These are phyloP conservation scores for Palloptera scutellata DNA, from an alignment of 2,888 invertebrate genomes.

Conservation along the genomic window DNA sequence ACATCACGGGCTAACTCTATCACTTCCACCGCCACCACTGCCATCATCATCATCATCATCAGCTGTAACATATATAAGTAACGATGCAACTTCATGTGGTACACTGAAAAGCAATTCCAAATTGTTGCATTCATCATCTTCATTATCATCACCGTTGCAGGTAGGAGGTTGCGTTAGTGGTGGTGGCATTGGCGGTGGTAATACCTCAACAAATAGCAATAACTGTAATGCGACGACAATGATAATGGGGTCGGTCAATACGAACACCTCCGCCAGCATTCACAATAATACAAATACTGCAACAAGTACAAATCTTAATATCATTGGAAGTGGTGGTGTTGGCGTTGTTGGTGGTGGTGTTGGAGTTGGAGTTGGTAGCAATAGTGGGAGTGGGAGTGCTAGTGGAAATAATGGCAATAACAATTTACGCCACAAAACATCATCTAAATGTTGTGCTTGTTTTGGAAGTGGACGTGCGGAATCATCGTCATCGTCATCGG, in stretches of 20 bases:
- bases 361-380: constrained; percentile 7
- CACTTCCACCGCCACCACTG: constrained; percentile 36
- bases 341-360: background rate
- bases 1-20: constrained; percentile 30
- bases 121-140: constrained; percentile 31
- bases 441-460: constrained; percentile 43
- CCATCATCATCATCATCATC: constrained; percentile 33
- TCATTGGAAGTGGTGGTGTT: background rate
- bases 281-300: constrained; percentile 36
- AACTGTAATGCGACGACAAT: too few species aligned
- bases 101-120: constrained; percentile 55
- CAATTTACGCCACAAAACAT: constrained; percentile 42
- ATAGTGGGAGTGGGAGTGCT: background rate
- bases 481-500: constrained; percentile 1
- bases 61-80: constrained; percentile 8
- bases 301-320: constrained; percentile 29
- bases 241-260: constrained; percentile 13
- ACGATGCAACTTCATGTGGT: constrained; percentile 45
- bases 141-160: constrained; percentile 28
- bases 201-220: too few species aligned
- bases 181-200: constrained; percentile 21
- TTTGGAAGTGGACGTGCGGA: constrained; percentile 38
- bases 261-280: constrained; percentile 36
- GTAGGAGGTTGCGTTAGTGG: constrained; percentile 1
- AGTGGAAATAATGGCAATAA: constrained; percentile 39